Evolutionary conservation across 2,113 vertebrate genomes (phyloP).

Genomic region (Oncorhynchus mykiss): DNA sequence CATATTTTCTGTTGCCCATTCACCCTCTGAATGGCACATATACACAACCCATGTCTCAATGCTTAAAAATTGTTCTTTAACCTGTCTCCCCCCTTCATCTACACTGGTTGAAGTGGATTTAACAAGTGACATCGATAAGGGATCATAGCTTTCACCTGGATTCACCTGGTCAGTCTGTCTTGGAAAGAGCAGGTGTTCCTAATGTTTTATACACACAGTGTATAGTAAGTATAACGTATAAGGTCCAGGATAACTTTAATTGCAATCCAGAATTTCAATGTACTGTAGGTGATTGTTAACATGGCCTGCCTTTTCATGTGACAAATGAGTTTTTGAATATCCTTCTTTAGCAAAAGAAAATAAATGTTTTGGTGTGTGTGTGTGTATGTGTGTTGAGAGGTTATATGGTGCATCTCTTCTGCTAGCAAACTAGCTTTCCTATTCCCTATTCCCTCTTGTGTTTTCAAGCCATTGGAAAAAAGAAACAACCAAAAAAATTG

Average conservation of each 20-base stretch:
- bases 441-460: not conserved
- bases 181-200: no score
- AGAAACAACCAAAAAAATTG: constrained; percentile 68
- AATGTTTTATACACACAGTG: not conserved
- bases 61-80: no score
- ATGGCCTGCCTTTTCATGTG: not conserved
- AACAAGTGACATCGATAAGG: no score
- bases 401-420: not conserved
- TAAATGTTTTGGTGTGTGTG: constrained; percentile 6
- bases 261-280: constrained; percentile 12
- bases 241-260: not conserved
- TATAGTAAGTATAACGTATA: not conserved
- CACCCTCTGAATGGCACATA: no score
- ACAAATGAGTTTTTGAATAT: not conserved
- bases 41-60: no score
- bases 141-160: no score
- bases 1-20: no score
- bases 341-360: not conserved
- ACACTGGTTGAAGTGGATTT: no score
- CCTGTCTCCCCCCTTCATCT: no score
- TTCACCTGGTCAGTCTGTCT: no score
- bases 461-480: constrained; percentile 44
- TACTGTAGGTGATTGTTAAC: constrained; percentile 2
- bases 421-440: constrained; percentile 8
- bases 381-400: constrained; percentile 8